Evolutionary conservation across 2,888 invertebrate species (phyloP).

Genomic region (Dorcus parallelipipedus): DNA sequence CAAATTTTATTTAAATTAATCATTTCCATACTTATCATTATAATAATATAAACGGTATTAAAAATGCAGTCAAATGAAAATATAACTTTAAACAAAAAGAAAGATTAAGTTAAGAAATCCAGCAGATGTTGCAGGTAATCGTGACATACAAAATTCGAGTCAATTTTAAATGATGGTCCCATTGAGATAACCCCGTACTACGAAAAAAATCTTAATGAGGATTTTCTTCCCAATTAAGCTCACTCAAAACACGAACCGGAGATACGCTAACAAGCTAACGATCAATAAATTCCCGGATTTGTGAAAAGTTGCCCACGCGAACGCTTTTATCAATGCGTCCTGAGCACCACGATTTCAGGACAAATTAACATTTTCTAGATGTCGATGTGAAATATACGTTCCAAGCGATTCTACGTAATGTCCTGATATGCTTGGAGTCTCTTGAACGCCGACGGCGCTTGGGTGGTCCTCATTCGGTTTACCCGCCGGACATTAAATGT

Average conservation of each 20-base stretch:
- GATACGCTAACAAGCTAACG: slow-evolving; percentile 22
- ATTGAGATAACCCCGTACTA: neutral
- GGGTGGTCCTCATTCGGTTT: slow-evolving; percentile 21
- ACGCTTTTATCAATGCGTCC: slow-evolving; percentile 22
- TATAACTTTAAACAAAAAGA: too few species aligned
- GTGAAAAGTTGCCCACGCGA: slow-evolving; percentile 22
- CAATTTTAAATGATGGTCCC: neutral
- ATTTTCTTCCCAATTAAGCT: slow-evolving; percentile 22
- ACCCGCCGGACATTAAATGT: slow-evolving; percentile 19
- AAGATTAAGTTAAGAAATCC: too few species aligned
- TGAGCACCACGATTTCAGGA: slow-evolving; percentile 3
- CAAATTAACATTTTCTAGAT: slow-evolving; percentile 24
- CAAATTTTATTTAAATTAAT: too few species aligned
- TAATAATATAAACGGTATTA: too few species aligned
- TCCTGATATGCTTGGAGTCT: slow-evolving; percentile 9
- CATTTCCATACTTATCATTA: too few species aligned
- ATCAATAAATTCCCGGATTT: slow-evolving; percentile 24
- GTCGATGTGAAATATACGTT: slow-evolving; percentile 18
- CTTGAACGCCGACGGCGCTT: slow-evolving; percentile 13
- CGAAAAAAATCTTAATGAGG: slow-evolving; percentile 20
- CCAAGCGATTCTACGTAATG: slow-evolving; percentile 15
- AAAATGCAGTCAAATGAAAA: too few species aligned
- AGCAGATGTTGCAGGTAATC: too few species aligned
- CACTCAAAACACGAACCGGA: slow-evolving; percentile 23
- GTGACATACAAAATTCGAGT: too few species aligned